Evolutionary conservation across 2,888 invertebrate genomes (phyloP).

Genomic region (Hirtodrosophila duncani): DNA sequence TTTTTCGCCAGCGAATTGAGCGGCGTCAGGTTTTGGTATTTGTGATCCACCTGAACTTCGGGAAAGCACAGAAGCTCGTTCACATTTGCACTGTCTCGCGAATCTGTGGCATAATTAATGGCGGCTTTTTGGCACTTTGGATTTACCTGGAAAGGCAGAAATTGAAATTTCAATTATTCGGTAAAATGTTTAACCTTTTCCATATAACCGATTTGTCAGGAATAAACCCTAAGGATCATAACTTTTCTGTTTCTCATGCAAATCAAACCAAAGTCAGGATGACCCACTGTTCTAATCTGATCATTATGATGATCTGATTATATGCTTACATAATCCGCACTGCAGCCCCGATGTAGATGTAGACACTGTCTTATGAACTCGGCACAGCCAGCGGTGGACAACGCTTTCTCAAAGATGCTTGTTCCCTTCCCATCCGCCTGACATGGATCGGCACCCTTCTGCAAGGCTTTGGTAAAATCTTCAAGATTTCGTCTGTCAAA

Average conservation of each 20-base stretch:
- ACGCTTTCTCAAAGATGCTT: conserved; percentile 19
- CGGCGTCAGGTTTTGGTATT: conserved; percentile 69
- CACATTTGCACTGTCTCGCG: conserved; percentile 66
- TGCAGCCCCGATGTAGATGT: conserved; percentile 5
- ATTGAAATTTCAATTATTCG: neutral
- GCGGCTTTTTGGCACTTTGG: conserved; percentile 37
- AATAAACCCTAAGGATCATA: too few species aligned
- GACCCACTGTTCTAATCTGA: too few species aligned
- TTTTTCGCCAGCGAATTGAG: conserved; percentile 71
- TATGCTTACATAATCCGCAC: conserved; percentile 15
- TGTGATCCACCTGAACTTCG: conserved; percentile 51
- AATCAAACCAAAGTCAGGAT: too few species aligned
- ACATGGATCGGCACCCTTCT: neutral
- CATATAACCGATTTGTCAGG: too few species aligned
- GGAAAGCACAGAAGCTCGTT: conserved; percentile 40
- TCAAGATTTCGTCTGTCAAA: too few species aligned
- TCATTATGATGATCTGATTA: neutral
- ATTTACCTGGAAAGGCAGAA: neutral
- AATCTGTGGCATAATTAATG: conserved; percentile 73
- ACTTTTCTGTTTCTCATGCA: too few species aligned
- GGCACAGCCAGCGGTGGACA: conserved; percentile 4
- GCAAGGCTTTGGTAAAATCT: neutral
- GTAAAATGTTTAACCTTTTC: too few species aligned
- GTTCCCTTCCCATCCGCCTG: neutral
- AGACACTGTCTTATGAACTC: conserved; percentile 16